Evolutionary conservation across 2,888 invertebrate species (phyloP).

Genomic region (Aplocera efformata): DNA sequence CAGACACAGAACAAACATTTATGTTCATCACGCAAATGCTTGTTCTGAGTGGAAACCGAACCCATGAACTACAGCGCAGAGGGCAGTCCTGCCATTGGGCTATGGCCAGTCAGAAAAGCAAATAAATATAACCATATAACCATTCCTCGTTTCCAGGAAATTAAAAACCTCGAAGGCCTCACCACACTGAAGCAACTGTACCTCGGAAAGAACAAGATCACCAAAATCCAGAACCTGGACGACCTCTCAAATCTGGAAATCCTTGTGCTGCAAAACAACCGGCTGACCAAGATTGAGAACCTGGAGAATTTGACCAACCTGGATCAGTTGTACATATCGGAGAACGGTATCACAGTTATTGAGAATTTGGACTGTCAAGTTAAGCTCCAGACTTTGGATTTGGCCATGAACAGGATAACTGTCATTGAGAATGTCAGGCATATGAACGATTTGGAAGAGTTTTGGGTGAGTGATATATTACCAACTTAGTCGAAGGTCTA

Average conservation of each 20-base stretch:
- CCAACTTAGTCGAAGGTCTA: too few relatives aligned
- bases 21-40: too few relatives aligned
- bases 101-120: too few relatives aligned
- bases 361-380: conserved; percentile 87
- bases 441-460: conserved; percentile 90
- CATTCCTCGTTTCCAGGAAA: conserved; percentile 79
- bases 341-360: conserved; percentile 92
- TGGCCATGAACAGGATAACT: conserved; percentile 93
- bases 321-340: conserved; percentile 94
- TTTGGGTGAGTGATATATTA: conserved; percentile 88
- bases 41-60: too few relatives aligned
- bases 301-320: conserved; percentile 86
- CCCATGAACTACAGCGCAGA: too few relatives aligned
- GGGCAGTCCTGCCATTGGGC: too few relatives aligned
- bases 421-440: conserved; percentile 88
- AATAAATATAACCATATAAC: background rate
- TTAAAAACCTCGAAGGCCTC: conserved; percentile 91
- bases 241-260: conserved; percentile 86
- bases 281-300: conserved; percentile 92
- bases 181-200: conserved; percentile 88
- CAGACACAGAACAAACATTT: too few relatives aligned
- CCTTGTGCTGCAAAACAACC: conserved; percentile 94
- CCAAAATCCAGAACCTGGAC: conserved; percentile 90
- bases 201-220: conserved; percentile 97
- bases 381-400: conserved; percentile 91